Evolutionary conservation across 2,797 vertebrate genomes (phyloP), one percentile per base, ranked within the genome.

Genomic region (Moxostoma hubbsi): DNA sequence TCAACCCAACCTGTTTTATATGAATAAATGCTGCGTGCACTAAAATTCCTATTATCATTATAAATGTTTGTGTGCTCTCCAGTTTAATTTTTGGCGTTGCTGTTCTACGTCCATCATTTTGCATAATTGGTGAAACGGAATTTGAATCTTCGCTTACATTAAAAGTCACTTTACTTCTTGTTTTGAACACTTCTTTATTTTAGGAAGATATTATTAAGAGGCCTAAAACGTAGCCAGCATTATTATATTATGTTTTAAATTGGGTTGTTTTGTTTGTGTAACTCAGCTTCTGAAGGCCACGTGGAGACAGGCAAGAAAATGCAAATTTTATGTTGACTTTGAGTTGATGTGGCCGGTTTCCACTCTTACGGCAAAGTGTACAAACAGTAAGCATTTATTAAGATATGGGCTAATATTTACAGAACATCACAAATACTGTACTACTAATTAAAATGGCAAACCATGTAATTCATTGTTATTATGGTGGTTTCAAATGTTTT

Each of bases 1-100:
- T 98, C 95, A 97, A 95, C 93, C 94, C 92, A 84, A 87, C 85
- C 92, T 92, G 94, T 95, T 95, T 93, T 96, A 95, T 94, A 95
- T 95, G 95, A 96, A 94, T 94, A 94, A 91, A 81, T 57, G 68
- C 77, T 43, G 62, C 43, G n/a, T 47, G 64, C 1, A 65, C 72
- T 66, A 77, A 63, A 70, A 49, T 57, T 15, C 5, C 43, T 75
- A 77, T 81, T 84, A 77, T 82, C 83, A 80, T 85, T 83, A 85
- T 82, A 61, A 51, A 66, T 46, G 68, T 63, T 24, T 47, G 45
- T 11, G 79, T 46, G 78, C 46, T 24, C 47, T 61, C 63, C 9
- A 9, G 9, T 36, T 65, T 51, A 6, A 16, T 67, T 50, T 63
- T 65, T 24, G 15, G 11, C 1, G 18, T 9, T 7, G 6, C 13